Evolutionary conservation across 2,888 invertebrate species (phyloP).

Genomic region (Oscheius onirici): DNA sequence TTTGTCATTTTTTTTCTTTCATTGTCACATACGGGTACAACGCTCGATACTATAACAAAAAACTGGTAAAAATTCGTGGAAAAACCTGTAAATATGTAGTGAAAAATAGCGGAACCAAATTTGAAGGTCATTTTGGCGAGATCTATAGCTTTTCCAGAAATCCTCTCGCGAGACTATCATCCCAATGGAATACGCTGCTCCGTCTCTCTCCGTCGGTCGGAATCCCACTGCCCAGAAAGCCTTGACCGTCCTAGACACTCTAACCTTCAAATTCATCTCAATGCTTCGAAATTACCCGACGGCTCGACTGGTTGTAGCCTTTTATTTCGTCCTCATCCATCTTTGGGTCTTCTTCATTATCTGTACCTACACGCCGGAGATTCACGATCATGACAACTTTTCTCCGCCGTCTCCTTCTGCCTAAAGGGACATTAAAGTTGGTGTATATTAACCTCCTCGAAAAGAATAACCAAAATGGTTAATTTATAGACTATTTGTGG

Average conservation of each 20-base stretch:
- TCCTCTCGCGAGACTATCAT: slow-evolving; percentile 45
- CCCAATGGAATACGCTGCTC: slow-evolving; percentile 35
- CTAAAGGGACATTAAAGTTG: neutral
- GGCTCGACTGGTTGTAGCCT: slow-evolving; percentile 83
- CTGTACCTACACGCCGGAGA: slow-evolving; percentile 80
- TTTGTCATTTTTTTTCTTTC: slow-evolving; percentile 31
- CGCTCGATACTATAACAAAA: too few species aligned
- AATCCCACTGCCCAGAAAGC: slow-evolving; percentile 44
- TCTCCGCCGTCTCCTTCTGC: neutral
- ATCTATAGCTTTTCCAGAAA: too few species aligned
- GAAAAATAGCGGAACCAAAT: too few species aligned
- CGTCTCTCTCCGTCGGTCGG: slow-evolving; percentile 37
- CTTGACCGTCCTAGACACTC: slow-evolving; percentile 41
- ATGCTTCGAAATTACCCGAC: slow-evolving; percentile 77
- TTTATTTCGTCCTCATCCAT: slow-evolving; percentile 86
- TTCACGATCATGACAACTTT: slow-evolving; percentile 68
- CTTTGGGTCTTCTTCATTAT: slow-evolving; percentile 85
- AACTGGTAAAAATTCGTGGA: too few species aligned
- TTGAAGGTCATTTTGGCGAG: too few species aligned
- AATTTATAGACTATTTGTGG: neutral
- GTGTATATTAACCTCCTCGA: neutral
- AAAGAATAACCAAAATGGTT: neutral
- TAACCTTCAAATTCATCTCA: slow-evolving; percentile 46
- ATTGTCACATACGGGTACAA: too few species aligned
- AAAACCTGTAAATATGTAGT: too few species aligned